Conservation (phyloP, 2,797 vertebrate genomes). For the Megaceryle alcyon region DNA sequence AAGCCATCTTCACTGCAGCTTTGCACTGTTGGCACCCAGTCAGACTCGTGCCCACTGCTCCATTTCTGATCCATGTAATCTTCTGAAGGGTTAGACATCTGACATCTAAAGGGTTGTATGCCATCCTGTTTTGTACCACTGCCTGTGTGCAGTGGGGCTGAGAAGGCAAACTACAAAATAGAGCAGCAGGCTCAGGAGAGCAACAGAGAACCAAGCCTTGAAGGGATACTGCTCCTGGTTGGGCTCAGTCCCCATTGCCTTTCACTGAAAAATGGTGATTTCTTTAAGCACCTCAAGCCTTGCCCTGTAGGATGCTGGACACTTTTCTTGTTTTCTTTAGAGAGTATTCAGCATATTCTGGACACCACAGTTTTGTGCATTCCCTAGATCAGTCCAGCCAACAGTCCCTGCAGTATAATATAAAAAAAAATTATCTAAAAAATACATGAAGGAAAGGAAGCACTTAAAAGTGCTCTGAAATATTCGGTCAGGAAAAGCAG, state of each 20-base stretch:
- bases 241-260: not conserved
- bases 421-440: slow-evolving; percentile 12
- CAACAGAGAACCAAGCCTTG: not conserved
- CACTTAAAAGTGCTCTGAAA: not conserved
- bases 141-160: accelerated
- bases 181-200: not conserved
- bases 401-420: not conserved
- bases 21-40: not conserved
- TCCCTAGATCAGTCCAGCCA: not conserved
- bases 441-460: slow-evolving; percentile 25
- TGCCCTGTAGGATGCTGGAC: not conserved
- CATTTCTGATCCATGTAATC: not conserved
- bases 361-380: not conserved
- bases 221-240: not conserved
- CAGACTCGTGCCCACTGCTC: not conserved
- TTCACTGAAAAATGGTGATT: not conserved
- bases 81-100: too few relatives aligned
- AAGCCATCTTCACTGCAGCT: not conserved
- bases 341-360: not conserved
- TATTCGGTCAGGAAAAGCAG: slow-evolving; percentile 8
- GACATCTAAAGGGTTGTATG: not conserved
- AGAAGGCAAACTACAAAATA: not conserved
- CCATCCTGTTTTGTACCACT: not conserved
- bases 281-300: not conserved
- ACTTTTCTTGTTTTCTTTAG: not conserved